These are phyloP conservation scores for Pampusana beccarii DNA, from an alignment of 2,113 vertebrate species.

Conservation along the genomic window DNA sequence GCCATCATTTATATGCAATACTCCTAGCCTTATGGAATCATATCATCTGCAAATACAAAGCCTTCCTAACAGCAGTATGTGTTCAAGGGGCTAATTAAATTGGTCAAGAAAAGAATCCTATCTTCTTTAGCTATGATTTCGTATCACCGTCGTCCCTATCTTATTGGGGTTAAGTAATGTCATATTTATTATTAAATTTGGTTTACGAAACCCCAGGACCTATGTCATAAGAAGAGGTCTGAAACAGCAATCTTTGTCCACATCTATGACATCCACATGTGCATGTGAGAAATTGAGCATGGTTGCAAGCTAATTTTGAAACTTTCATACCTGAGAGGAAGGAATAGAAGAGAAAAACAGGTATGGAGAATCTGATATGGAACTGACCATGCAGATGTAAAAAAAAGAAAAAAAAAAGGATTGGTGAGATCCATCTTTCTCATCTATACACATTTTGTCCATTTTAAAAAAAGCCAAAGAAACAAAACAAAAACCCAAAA, in stretches of 20 bases:
- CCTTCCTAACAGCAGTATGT: not conserved
- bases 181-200: not conserved
- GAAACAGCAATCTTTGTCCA: not conserved
- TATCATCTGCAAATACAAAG: not conserved
- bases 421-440: not conserved
- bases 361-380: not conserved
- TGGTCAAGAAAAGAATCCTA: rapidly evolving
- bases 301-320: not conserved
- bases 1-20: not conserved
- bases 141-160: not conserved
- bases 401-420: not conserved
- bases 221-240: not conserved
- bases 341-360: not conserved
- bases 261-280: not conserved
- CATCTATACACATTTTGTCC: not conserved
- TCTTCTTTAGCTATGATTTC: not conserved
- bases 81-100: not conserved
- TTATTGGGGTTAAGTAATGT: not conserved
- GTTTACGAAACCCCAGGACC: not conserved
- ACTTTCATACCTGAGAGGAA: not conserved
- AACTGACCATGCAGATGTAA: not conserved
- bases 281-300: not conserved
- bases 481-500: no score
- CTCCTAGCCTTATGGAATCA: not conserved
- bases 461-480: not conserved